A percentile compares a stretch with the other conserved stretches of the same genome.
Evolutionary conservation across 2,888 invertebrate species (phyloP).

Genomic region (Agrochola circellaris): DNA sequence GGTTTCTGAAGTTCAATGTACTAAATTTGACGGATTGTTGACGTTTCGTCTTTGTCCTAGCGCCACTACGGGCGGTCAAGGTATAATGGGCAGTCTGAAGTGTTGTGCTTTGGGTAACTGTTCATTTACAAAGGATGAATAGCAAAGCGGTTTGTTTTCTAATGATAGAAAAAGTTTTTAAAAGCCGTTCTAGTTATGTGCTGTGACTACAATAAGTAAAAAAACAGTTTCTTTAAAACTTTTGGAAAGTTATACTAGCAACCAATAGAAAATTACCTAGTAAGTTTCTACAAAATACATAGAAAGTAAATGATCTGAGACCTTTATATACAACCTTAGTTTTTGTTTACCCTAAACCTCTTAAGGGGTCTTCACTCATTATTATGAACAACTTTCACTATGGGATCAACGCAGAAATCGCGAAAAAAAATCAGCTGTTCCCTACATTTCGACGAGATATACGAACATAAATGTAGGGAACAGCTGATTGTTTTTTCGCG

Average conservation of each 20-base stretch:
- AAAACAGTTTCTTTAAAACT: background rate
- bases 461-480: too few species aligned
- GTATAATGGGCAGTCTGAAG: background rate
- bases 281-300: background rate
- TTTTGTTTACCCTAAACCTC: too few species aligned
- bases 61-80: background rate
- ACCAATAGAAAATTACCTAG: background rate
- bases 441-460: too few species aligned
- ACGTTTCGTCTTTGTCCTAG: constrained; percentile 12
- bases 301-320: background rate
- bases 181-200: background rate
- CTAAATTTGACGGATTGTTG: constrained; percentile 20
- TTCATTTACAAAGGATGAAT: constrained; percentile 20
- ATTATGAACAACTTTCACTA: too few species aligned
- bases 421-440: too few species aligned
- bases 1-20: constrained; percentile 3
- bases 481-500: too few species aligned
- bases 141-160: constrained; percentile 10
- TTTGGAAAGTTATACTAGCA: background rate
- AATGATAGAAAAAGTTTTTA: background rate
- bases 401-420: too few species aligned
- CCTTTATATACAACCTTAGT: too few species aligned
- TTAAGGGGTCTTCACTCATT: too few species aligned
- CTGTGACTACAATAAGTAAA: background rate
- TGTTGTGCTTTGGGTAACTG: constrained; percentile 23